Evolutionary conservation across 2,797 vertebrate species (phyloP).

Genomic region (Spea hammondii): DNA sequence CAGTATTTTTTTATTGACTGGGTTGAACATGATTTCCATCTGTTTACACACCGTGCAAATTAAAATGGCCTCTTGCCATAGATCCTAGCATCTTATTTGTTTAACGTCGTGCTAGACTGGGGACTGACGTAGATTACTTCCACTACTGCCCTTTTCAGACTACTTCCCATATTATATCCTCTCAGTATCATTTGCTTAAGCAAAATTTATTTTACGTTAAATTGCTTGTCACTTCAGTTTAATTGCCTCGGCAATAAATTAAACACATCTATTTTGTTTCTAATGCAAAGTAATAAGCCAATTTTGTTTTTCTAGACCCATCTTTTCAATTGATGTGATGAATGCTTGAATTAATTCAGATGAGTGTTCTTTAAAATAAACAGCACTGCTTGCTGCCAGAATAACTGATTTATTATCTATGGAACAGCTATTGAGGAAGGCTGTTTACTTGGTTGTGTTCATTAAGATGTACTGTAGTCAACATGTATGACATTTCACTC

Average conservation of each 20-base stretch:
- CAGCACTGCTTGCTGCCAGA: slow-evolving; percentile 38
- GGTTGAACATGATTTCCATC: slow-evolving; percentile 31
- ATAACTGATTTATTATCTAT: slow-evolving; percentile 40
- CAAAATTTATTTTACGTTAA: slow-evolving; percentile 45
- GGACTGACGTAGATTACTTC: slow-evolving; percentile 32
- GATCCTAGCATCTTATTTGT: slow-evolving; percentile 34
- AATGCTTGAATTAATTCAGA: slow-evolving; percentile 47
- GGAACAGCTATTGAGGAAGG: slow-evolving; percentile 31
- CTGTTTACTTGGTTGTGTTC: slow-evolving; percentile 24
- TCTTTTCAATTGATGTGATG: slow-evolving; percentile 41
- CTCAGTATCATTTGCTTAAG: slow-evolving; percentile 30
- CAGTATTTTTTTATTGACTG: slow-evolving; percentile 15
- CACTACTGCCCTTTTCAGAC: slow-evolving; percentile 20
- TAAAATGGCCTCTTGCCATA: slow-evolving; percentile 22
- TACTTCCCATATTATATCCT: slow-evolving; percentile 30
- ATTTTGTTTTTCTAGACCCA: slow-evolving; percentile 35
- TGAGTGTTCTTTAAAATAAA: slow-evolving; percentile 51
- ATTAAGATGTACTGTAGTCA: not conserved
- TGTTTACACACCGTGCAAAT: slow-evolving; percentile 30
- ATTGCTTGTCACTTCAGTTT: slow-evolving; percentile 47
- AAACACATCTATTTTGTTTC: slow-evolving; percentile 46
- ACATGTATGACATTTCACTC: too few species aligned
- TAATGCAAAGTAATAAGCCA: slow-evolving; percentile 40
- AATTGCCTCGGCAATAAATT: slow-evolving; percentile 48
- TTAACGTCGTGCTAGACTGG: slow-evolving; percentile 36